A percentile compares a stretch with the other conserved stretches of the same genome.
Evolutionary conservation across 2,888 invertebrate genomes (phyloP).

Genomic region (Hirtodrosophila alboralis): DNA sequence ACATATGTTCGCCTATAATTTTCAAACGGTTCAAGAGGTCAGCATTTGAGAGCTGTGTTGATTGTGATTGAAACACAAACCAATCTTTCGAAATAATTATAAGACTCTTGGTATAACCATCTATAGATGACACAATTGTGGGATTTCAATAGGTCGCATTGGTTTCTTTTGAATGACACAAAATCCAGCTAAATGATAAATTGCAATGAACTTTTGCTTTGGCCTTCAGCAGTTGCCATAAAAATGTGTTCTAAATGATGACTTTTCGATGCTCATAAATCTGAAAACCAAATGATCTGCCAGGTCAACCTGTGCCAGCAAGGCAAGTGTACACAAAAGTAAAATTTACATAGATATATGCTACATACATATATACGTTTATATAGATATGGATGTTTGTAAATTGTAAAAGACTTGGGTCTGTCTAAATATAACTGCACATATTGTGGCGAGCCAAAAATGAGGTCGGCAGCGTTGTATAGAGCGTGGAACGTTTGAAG

Average conservation of each 20-base stretch:
- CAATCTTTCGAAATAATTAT: too few relatives aligned
- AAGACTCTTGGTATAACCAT: too few relatives aligned
- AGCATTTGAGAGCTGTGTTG: too few relatives aligned
- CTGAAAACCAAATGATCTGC: conserved; percentile 36
- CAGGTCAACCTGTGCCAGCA: conserved; percentile 48
- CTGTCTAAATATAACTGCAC: conserved; percentile 60
- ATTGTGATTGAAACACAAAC: too few relatives aligned
- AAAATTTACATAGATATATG: background rate
- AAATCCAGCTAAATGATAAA: conserved; percentile 59
- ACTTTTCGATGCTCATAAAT: conserved; percentile 59
- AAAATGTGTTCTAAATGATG: conserved; percentile 42
- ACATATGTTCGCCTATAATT: too few relatives aligned
- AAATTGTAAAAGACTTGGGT: conserved; percentile 39
- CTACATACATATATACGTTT: background rate
- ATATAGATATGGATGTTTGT: conserved; percentile 18
- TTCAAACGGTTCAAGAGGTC: too few relatives aligned
- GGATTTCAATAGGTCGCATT: background rate
- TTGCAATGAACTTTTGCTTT: conserved; percentile 64
- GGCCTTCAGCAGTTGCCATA: conserved; percentile 62
- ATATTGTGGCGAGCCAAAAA: conserved; percentile 52
- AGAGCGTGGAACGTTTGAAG: conserved; percentile 62
- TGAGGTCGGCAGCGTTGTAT: conserved; percentile 57
- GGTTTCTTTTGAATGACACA: conserved; percentile 2
- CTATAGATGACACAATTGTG: background rate
- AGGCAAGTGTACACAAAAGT: conserved; percentile 40